Evolutionary conservation across 1,140 invertebrate genomes (phyloP).

Genomic region (Lamellibrachia luymesi): DNA sequence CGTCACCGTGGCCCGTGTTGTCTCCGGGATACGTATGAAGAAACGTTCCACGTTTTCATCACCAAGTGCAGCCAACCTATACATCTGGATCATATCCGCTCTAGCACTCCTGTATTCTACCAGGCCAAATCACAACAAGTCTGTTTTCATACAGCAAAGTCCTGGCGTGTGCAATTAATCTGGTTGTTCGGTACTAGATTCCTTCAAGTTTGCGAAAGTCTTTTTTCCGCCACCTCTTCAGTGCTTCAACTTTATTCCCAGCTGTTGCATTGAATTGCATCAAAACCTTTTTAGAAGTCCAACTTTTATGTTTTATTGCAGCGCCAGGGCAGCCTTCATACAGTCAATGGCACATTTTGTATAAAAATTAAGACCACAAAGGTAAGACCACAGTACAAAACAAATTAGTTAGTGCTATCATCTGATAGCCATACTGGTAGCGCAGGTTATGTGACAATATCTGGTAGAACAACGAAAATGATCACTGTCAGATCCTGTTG

Average conservation of each 20-base stretch:
- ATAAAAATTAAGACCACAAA: too few species aligned
- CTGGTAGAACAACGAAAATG: too few species aligned
- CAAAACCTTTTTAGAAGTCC: not conserved
- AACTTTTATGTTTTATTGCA: too few species aligned
- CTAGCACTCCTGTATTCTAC: not conserved
- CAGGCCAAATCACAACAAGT: not conserved
- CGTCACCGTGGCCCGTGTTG: not conserved
- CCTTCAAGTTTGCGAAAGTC: not conserved
- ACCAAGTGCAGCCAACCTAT: not conserved
- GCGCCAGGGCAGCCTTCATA: too few species aligned
- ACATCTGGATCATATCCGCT: not conserved
- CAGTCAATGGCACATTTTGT: too few species aligned
- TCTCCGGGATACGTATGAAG: not conserved
- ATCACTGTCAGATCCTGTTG: too few species aligned
- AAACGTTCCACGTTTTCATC: not conserved
- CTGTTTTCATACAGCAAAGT: not conserved
- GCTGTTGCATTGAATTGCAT: too few species aligned
- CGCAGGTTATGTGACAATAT: too few species aligned
- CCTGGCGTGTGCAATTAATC: not conserved
- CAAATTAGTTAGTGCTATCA: too few species aligned
- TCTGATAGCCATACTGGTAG: too few species aligned
- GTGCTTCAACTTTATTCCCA: too few species aligned
- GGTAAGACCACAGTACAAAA: too few species aligned
- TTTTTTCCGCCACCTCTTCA: not conserved
- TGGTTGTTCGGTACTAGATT: not conserved